Conservation (phyloP, 2,113 vertebrate genomes). For the Pomatostomus ruficeps region DNA sequence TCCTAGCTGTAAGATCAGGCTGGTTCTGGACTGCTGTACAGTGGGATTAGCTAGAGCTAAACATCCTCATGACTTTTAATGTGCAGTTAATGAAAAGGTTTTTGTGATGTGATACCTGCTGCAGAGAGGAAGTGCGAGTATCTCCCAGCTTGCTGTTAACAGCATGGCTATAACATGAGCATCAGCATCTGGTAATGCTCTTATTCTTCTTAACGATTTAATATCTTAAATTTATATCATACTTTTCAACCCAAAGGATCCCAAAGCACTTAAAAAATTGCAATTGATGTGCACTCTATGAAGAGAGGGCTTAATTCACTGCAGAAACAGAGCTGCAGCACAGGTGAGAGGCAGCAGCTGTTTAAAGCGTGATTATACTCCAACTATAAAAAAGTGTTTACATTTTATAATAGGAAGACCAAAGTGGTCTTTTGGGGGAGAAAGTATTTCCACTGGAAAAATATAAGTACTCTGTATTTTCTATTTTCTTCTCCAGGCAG, state of each 20-base stretch:
- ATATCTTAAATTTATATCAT: not conserved
- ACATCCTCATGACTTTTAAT: not conserved
- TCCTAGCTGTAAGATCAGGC: not conserved
- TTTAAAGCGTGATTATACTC: constrained; percentile 33
- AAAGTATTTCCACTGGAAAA: constrained; percentile 34
- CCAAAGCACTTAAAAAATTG: not conserved
- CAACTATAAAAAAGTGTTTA: constrained; percentile 29
- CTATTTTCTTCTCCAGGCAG: constrained; percentile 3
- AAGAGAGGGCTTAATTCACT: constrained; percentile 3
- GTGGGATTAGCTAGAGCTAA: not conserved
- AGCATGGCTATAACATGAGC: not conserved
- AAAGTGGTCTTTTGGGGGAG: constrained; percentile 32
- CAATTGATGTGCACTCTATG: not conserved
- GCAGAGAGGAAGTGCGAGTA: not conserved
- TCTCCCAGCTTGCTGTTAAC: not conserved
- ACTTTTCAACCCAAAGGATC: not conserved
- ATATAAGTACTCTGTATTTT: constrained; percentile 2
- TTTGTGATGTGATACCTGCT: not conserved
- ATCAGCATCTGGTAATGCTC: constrained; percentile 19
- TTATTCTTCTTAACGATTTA: not conserved
- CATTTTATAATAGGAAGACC: constrained; percentile 34
- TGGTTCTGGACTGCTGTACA: not conserved
- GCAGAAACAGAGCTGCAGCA: constrained; percentile 10
- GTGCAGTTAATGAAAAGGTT: not conserved
- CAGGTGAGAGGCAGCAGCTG: constrained; percentile 33